phyloP scores from a whole-genome alignment of 30 jellyfish, hydroid and myxozoan species.

The Euphysa ruthae region DNA sequence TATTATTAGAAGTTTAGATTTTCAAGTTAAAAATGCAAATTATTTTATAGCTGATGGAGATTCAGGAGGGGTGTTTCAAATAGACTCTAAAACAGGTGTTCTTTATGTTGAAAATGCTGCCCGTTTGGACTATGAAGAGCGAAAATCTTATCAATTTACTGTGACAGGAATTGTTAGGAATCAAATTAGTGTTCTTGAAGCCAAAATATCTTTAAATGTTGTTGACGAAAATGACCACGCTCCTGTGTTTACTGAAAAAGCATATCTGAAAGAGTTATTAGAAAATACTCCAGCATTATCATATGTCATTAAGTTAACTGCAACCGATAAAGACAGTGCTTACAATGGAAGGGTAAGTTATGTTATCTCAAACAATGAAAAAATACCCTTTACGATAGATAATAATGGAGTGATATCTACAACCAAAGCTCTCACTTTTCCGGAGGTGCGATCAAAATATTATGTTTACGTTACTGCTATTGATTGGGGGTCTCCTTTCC shows the following conservation, averaged over 20 bases:
- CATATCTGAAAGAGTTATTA: neutral
- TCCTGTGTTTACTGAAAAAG: constrained; percentile 45
- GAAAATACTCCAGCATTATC: constrained; percentile 29
- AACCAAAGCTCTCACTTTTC: neutral
- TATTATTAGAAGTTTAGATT: constrained; percentile 7
- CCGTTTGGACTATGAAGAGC: constrained; percentile 11
- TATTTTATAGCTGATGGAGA: constrained; percentile 4
- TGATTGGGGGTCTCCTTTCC: constrained; percentile 8
- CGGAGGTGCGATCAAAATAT: neutral
- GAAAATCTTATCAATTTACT: neutral
- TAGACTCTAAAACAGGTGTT: constrained; percentile 9
- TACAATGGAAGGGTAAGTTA: constrained; percentile 20
- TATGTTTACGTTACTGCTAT: constrained; percentile 19
- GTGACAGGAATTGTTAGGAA: neutral
- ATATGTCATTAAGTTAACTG: constrained; percentile 12
- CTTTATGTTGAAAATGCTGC: constrained; percentile 1
- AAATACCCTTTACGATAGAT: constrained; percentile 17
- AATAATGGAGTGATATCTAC: constrained; percentile 1
- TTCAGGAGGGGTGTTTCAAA: neutral
- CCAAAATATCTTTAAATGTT: constrained; percentile 32
- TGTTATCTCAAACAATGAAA: neutral
- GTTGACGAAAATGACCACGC: constrained; percentile 69
- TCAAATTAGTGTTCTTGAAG: constrained; percentile 12
- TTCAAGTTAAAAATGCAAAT: neutral
- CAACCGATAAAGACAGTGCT: constrained; percentile 31